Evolutionary conservation across 1,140 invertebrate species (phyloP).

Genomic region (Caenorhabditis briggsae): DNA sequence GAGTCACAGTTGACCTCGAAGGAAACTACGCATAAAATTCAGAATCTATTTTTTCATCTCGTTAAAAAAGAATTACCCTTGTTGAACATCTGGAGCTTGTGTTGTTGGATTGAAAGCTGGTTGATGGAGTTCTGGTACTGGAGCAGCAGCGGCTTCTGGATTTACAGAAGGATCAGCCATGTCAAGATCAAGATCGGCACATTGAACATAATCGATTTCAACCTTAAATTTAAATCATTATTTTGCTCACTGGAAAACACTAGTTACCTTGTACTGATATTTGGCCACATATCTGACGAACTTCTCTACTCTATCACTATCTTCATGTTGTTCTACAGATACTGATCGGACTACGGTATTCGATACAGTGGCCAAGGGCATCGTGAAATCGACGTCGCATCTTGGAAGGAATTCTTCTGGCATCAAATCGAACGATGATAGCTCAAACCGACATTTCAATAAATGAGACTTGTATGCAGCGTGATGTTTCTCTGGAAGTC

Average conservation of each 20-base stretch:
- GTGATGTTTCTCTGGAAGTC: slow-evolving; percentile 76
- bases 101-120: slow-evolving; percentile 73
- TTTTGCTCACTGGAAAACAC: too few species aligned
- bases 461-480: slow-evolving; percentile 77
- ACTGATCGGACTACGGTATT: slow-evolving; percentile 96
- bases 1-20: too few species aligned
- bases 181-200: slow-evolving; percentile 73
- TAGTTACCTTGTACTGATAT: slow-evolving; percentile 87
- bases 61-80: slow-evolving; percentile 68
- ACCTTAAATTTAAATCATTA: slow-evolving; percentile 64
- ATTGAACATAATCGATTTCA: slow-evolving; percentile 77
- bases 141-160: slow-evolving; percentile 51
- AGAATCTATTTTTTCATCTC: background rate
- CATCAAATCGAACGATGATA: slow-evolving; percentile 96
- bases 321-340: slow-evolving; percentile 85
- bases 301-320: slow-evolving; percentile 95
- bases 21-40: too few species aligned
- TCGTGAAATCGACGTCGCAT: slow-evolving; percentile 95
- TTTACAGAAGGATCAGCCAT: slow-evolving; percentile 58
- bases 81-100: slow-evolving; percentile 66
- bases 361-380: slow-evolving; percentile 96
- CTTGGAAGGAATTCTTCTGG: slow-evolving; percentile 90
- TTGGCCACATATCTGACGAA: slow-evolving; percentile 96
- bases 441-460: slow-evolving; percentile 85
- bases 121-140: slow-evolving; percentile 68